Base-by-base conservation (phyloP, 2,113 vertebrate genomes). In the Physeter macrocephalus region DNA sequence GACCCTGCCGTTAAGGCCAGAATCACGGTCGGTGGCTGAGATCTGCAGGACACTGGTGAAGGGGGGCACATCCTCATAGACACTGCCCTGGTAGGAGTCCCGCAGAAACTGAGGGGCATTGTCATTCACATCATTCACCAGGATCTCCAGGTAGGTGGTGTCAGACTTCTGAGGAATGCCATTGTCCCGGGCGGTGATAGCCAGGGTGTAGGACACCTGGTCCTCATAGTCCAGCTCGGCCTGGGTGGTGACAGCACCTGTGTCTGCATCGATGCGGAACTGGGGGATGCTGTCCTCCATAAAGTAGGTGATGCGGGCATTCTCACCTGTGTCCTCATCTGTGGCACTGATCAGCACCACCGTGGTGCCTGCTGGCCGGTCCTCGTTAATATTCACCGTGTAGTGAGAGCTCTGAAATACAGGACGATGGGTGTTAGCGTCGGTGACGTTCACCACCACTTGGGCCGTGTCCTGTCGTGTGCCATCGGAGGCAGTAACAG, bases 251-350 rank as follows among this genome's bases (percentile, higher is more conserved):
- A 99, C 99, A 0, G 99, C 99, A 0, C 99, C 99, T 0, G 99
- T 99, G 96, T 99, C 99, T 0, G 99, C 34, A 0, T 99, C 98
- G 0, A 99, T 99, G 91, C 98, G 98, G 96, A 99, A 99, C 98
- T 99, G 99, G n/a, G 99, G 99, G 95, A 99, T 99, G 98, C 99
- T 99, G 97, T 99, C 99, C 57, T 99, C 99, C 99, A 99, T 99
- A 23, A 99, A 98, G 96, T 99, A 99, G 43, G 99, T 99, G 96
- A 99, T 99, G 36, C 99, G 99, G 2, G 99, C 99, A 0, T 99
- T 99, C 97, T 99, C 99, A 0, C 99, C 99, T 0, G 99, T 99
- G 89, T 99, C 99, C 97, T 99, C 99, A 0, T 99, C 99, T 0
- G 99, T 99, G 95, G 99, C 99, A 0, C 99, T 99, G 92, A 99